Evolutionary conservation across 2,113 vertebrate genomes (phyloP).

Genomic region (Tachysurus fulvidraco): DNA sequence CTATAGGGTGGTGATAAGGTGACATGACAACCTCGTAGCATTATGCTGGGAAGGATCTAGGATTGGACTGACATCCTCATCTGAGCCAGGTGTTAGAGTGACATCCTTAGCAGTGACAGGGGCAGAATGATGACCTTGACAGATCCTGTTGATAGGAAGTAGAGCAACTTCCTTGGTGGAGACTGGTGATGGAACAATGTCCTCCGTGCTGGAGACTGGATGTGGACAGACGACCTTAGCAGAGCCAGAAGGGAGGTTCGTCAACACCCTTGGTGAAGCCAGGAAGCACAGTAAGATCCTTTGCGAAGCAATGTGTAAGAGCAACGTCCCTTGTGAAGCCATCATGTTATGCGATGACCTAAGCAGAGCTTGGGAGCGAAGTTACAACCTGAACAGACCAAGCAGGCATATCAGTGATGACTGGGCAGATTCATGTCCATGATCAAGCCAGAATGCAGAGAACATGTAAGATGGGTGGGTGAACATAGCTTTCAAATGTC

Average conservation of each 20-base stretch:
- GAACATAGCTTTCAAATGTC: neutral
- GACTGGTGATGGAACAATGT: neutral
- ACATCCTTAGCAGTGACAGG: neutral
- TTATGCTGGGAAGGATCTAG: neutral
- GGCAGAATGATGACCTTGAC: neutral
- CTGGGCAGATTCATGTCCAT: neutral
- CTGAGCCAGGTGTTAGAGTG: neutral
- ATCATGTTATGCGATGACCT: neutral
- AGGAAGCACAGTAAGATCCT: neutral
- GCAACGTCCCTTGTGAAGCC: neutral
- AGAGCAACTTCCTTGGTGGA: neutral
- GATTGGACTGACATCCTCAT: neutral
- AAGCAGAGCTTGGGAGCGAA: neutral
- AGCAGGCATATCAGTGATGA: neutral
- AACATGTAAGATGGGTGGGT: neutral
- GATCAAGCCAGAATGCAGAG: neutral
- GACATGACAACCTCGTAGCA: neutral
- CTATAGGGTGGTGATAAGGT: neutral
- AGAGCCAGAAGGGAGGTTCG: neutral
- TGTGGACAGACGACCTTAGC: neutral
- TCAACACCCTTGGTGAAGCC: neutral
- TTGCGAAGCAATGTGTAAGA: neutral
- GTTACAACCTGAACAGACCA: neutral
- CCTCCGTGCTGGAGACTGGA: neutral
- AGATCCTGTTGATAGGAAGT: neutral